Evolutionary conservation across 2,888 invertebrate genomes (phyloP), one percentile per base, ranked within the genome.

Genomic region (Autographa pulchrina): DNA sequence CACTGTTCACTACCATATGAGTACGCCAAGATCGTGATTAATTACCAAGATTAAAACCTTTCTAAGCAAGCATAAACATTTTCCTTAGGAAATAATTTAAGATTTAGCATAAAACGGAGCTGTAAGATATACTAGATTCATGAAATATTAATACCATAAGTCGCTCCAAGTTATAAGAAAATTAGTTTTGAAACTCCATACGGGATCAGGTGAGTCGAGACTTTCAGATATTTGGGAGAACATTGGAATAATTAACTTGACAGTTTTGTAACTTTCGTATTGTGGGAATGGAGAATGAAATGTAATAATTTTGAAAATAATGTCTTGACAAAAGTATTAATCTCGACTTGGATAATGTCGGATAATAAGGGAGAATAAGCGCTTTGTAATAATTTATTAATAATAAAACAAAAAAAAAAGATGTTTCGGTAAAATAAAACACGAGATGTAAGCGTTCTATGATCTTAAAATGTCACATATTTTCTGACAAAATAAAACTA

Each of bases 141-240:
- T 83, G 70, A 77, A 81, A 81, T 81, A 75, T 81, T 77, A 73
- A 83, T 81, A 68, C 31, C 43, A 56, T 77, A 64, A 56, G 65
- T 48, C 38, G 38, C 66, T 63, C 64, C 16, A 62, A 78, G 81
- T 74, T 61, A 54, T 68, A 71, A 78, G 72, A 78, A 74, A 81
- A 75, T 78, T 70, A 71, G 75, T 78, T 73, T 72, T 14, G 38
- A 25, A 74, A 80, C 65, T 77, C 68, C 68, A 52, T 74, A 43
- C 14, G 25, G 48, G 65, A 70, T 72, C 67, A 75, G 56, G 62
- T 70, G 48, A 43, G 14, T 9, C 16, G 43, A 38, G n/a, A 48
- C 8, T n/a, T 8, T n/a, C 16, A 48, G n/a, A 48, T 48, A n/a
- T 48, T 48, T n/a, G 48, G 48, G n/a, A n/a, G 48, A 48, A 48